These are phyloP conservation scores for Tenodera sinensis DNA, from an alignment of 2,888 invertebrate species.

Conservation along the genomic window DNA sequence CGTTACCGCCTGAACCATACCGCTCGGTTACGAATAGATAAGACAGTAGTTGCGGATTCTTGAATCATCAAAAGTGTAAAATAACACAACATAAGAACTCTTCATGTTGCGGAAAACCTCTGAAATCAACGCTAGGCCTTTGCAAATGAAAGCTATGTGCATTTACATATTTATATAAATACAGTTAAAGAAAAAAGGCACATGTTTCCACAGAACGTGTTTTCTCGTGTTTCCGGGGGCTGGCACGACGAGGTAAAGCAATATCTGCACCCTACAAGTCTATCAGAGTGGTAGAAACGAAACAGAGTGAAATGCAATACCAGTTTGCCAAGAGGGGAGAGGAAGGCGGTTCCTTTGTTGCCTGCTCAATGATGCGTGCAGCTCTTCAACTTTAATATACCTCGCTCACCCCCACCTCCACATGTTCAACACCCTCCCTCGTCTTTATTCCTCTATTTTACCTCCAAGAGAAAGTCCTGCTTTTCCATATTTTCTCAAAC, in stretches of 20 bases:
- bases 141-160: too few species aligned
- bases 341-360: constrained; percentile 3
- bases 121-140: too few species aligned
- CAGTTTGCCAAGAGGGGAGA: background rate
- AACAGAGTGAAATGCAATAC: background rate
- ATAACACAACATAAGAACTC: too few species aligned
- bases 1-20: too few species aligned
- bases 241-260: background rate
- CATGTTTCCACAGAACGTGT: background rate
- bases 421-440: background rate
- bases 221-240: background rate
- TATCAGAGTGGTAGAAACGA: background rate
- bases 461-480: background rate
- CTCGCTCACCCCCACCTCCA: background rate
- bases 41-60: too few species aligned
- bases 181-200: too few species aligned
- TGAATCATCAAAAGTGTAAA: too few species aligned
- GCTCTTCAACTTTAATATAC: constrained; percentile 10
- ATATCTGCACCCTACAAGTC: background rate
- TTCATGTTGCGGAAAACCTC: too few species aligned
- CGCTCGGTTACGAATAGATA: too few species aligned
- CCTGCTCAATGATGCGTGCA: background rate
- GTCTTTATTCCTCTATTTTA: background rate
- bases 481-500: background rate
- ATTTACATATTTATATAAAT: too few species aligned